Conservation (phyloP, 2,797 vertebrate genomes). For the Fringilla coelebs region DNA sequence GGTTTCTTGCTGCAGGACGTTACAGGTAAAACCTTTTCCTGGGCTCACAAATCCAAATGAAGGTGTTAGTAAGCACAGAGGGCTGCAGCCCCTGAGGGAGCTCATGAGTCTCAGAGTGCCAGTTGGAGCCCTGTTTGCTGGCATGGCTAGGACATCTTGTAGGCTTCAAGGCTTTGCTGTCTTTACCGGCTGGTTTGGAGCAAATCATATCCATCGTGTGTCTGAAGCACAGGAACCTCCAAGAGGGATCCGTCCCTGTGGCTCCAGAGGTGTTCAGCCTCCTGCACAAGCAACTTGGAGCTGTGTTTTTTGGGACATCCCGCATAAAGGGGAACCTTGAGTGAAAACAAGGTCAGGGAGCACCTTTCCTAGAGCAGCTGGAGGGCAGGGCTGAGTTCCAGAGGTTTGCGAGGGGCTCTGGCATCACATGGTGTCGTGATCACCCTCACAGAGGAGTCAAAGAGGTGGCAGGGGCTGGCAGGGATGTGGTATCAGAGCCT, state of each 20-base stretch:
- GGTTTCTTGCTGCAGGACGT: background rate
- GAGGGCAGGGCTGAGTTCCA: background rate
- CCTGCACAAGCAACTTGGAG: background rate
- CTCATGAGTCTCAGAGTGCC: background rate
- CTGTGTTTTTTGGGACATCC: background rate
- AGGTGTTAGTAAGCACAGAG: fast-evolving
- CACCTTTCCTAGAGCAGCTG: fast-evolving
- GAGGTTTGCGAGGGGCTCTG: background rate
- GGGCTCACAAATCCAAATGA: background rate
- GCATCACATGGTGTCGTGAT: fast-evolving
- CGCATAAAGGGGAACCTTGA: background rate
- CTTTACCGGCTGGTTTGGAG: background rate
- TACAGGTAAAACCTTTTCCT: background rate
- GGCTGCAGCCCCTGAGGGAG: background rate
- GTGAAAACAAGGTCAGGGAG: background rate
- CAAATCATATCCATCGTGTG: fast-evolving
- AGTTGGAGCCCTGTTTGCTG: background rate
- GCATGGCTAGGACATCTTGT: background rate
- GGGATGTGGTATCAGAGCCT: background rate
- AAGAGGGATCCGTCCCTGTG: fast-evolving
- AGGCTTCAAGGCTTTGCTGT: background rate
- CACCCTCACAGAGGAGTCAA: background rate
- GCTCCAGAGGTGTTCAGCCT: background rate
- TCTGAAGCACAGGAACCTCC: background rate
- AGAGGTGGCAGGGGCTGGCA: background rate